These are phyloP conservation scores for Lepetodrilus schrolli DNA, from an alignment of 2,888 invertebrate species.

Conservation along the genomic window DNA sequence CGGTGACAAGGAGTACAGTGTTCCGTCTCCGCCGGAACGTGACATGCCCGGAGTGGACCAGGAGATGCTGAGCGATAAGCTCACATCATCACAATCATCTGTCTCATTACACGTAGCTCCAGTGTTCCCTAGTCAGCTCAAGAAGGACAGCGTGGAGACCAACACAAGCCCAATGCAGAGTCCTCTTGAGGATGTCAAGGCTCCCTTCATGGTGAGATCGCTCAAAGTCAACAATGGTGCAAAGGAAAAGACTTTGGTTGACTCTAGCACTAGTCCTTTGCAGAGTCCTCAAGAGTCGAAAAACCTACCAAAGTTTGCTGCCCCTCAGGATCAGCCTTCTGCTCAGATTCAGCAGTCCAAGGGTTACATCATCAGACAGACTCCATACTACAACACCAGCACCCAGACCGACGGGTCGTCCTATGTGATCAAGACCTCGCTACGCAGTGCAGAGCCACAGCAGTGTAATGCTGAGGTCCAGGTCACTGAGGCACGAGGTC, in stretches of 20 bases:
- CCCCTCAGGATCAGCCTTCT: background rate
- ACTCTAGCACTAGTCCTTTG: constrained; percentile 35
- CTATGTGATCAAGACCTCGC: constrained; percentile 38
- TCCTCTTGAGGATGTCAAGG: constrained; percentile 40
- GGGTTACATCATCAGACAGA: constrained; percentile 60
- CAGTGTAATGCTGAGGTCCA: constrained; percentile 37
- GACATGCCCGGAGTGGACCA: constrained; percentile 74
- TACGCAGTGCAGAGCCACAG: constrained; percentile 33
- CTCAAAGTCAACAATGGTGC: background rate
- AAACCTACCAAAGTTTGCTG: background rate
- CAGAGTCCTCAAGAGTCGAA: constrained; percentile 30
- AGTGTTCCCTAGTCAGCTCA: background rate
- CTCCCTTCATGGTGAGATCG: background rate
- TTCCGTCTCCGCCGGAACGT: constrained; percentile 83
- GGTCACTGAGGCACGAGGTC: constrained; percentile 37
- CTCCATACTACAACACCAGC: constrained; percentile 69
- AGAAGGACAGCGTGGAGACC: constrained; percentile 23
- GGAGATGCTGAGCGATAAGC: constrained; percentile 51
- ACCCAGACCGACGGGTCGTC: constrained; percentile 67
- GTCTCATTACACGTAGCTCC: constrained; percentile 27
- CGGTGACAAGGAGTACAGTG: constrained; percentile 81
- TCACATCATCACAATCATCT: constrained; percentile 43
- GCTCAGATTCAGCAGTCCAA: constrained; percentile 29
- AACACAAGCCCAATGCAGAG: constrained; percentile 52
- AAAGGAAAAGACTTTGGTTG: constrained; percentile 20